phyloP scores from a whole-genome alignment of 2,113 vertebrate species.

The Phyllostomus discolor region DNA sequence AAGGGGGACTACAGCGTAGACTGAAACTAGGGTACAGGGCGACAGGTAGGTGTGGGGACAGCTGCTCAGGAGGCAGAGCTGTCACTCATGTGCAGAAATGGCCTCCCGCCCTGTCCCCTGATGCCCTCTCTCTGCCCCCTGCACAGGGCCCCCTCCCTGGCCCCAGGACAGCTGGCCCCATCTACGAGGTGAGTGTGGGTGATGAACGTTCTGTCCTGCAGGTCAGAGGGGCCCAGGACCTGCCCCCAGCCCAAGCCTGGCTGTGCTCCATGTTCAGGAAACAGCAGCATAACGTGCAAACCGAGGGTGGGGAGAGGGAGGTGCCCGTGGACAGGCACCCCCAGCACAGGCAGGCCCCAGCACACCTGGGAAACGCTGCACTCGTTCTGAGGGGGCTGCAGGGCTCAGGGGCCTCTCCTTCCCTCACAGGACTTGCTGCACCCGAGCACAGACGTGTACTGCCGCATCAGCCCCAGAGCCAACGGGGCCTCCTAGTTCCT shows the following conservation, averaged over 20 bases:
- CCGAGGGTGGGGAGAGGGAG: accelerated
- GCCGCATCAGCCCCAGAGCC: neutral
- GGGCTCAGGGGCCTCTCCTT: neutral
- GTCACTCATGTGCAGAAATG: neutral
- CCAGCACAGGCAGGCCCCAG: neutral
- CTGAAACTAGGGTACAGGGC: neutral
- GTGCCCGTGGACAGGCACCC: neutral
- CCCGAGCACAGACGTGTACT: neutral
- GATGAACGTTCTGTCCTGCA: neutral
- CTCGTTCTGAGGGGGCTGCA: neutral
- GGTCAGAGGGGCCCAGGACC: accelerated
- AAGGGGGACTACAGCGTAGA: accelerated
- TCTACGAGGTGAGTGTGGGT: neutral
- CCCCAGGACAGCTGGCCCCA: neutral
- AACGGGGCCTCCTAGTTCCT: neutral
- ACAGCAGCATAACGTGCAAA: accelerated
- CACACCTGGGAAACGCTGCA: accelerated
- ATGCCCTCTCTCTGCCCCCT: neutral
- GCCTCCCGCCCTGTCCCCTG: neutral
- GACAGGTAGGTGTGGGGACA: accelerated
- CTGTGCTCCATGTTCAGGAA: neutral
- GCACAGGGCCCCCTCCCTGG: accelerated
- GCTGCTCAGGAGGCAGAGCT: neutral
- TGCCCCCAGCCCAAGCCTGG: neutral
- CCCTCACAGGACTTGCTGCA: neutral